Percentiles rank a stretch among this genome's conserved stretches.
Conservation (phyloP, 2,113 vertebrate genomes). For the Polypterus bichir region DNA sequence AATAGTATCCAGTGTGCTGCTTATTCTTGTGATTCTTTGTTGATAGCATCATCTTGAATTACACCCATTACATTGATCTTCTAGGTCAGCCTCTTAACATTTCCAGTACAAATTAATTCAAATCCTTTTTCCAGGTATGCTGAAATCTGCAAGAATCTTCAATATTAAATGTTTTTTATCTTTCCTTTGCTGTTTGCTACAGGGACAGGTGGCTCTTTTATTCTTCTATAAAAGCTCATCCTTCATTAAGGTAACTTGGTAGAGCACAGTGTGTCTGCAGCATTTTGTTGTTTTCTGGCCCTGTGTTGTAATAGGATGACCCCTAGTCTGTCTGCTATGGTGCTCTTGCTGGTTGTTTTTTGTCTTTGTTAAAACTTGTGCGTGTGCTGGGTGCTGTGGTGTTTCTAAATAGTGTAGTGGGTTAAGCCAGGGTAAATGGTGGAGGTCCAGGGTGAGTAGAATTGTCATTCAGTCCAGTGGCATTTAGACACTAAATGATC, state of each 20-base stretch:
- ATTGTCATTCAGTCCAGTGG: not conserved
- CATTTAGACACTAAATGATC: no score
- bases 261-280: not conserved
- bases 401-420: not conserved
- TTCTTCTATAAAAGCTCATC: slow-evolving; percentile 58
- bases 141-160: no score
- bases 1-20: no score
- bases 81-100: no score
- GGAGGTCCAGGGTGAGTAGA: slow-evolving; percentile 7
- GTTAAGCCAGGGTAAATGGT: slow-evolving; percentile 19
- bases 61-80: no score
- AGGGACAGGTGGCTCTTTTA: slow-evolving; percentile 60
- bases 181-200: slow-evolving; percentile 49
- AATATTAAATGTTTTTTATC: not conserved
- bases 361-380: no score
- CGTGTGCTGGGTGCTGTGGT: not conserved
- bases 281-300: slow-evolving; percentile 4
- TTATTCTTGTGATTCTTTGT: no score
- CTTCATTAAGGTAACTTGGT: slow-evolving; percentile 56
- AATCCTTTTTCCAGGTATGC: no score
- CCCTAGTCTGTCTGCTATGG: not conserved
- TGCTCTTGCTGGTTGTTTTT: not conserved
- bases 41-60: no score
- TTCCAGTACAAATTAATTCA: no score
- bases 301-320: slow-evolving; percentile 4